Evolutionary conservation across 2,888 invertebrate species (phyloP).

Genomic region (Gari tellinella): DNA sequence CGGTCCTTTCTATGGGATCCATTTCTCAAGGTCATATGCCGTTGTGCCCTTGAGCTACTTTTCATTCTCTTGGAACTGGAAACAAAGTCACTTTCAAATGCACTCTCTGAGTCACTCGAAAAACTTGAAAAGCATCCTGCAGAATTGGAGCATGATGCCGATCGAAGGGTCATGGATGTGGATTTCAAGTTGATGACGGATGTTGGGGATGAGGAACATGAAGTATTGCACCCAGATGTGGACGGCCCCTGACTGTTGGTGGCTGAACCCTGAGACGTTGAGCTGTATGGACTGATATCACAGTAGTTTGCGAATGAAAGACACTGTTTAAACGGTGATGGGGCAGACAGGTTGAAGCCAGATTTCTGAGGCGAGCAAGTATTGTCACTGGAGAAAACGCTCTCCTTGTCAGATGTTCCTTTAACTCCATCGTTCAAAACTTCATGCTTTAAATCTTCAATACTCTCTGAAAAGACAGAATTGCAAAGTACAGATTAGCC

Average conservation of each 20-base stretch:
- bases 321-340: constrained; percentile 59
- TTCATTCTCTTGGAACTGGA: constrained; percentile 42
- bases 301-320: constrained; percentile 57
- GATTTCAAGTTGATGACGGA: constrained; percentile 50
- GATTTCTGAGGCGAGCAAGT: constrained; percentile 60
- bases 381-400: constrained; percentile 46
- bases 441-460: constrained; percentile 52
- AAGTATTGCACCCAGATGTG: constrained; percentile 25
- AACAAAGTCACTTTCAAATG: constrained; percentile 31
- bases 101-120: constrained; percentile 64
- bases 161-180: constrained; percentile 58
- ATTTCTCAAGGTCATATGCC: constrained; percentile 65
- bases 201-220: constrained; percentile 18
- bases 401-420: constrained; percentile 46
- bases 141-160: constrained; percentile 31
- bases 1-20: constrained; percentile 58
- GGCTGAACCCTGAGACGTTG: constrained; percentile 49
- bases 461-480: constrained; percentile 41
- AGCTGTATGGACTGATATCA: constrained; percentile 52
- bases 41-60: constrained; percentile 49
- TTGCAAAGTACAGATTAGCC: no score
- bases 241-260: constrained; percentile 35
- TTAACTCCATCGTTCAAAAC: constrained; percentile 53
- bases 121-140: constrained; percentile 27
- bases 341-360: constrained; percentile 56